Percentiles rank a stretch among this genome's conserved stretches.
Evolutionary conservation across 2,113 vertebrate species (phyloP).

Genomic region (Apodemus sylvaticus): DNA sequence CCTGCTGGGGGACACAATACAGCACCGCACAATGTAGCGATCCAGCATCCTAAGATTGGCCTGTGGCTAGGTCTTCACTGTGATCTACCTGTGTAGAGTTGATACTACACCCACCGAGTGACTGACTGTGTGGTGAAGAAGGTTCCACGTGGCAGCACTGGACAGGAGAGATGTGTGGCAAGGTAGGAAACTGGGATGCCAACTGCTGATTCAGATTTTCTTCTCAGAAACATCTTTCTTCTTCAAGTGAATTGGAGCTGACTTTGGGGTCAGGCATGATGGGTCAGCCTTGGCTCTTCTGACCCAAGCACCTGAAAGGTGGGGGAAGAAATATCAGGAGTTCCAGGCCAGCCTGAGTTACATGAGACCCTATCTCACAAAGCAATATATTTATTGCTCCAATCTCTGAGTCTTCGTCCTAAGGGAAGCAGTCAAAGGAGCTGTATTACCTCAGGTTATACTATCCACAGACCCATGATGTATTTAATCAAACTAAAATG

Average conservation of each 20-base stretch:
- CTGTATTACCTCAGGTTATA: neutral
- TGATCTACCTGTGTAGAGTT: neutral
- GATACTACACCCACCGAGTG: neutral
- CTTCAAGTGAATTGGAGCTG: neutral
- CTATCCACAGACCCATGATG: neutral
- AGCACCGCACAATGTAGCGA: neutral
- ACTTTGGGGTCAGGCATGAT: no score
- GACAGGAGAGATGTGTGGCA: neutral
- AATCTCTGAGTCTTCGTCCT: neutral
- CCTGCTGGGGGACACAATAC: neutral
- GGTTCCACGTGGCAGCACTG: neutral
- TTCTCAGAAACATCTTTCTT: neutral
- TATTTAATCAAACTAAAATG: neutral
- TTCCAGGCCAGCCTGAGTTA: no score
- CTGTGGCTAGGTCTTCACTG: neutral
- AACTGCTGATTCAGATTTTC: neutral
- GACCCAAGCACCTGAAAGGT: no score
- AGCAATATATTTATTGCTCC: no score
- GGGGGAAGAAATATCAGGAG: no score
- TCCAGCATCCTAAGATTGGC: neutral
- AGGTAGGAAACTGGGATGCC: neutral
- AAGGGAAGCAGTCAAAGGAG: neutral
- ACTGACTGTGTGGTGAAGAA: neutral
- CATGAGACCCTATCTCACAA: no score
- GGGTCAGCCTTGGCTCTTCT: no score